Base-by-base conservation (phyloP, 2,888 invertebrate genomes). In the Drosophila gaucha region DNA sequence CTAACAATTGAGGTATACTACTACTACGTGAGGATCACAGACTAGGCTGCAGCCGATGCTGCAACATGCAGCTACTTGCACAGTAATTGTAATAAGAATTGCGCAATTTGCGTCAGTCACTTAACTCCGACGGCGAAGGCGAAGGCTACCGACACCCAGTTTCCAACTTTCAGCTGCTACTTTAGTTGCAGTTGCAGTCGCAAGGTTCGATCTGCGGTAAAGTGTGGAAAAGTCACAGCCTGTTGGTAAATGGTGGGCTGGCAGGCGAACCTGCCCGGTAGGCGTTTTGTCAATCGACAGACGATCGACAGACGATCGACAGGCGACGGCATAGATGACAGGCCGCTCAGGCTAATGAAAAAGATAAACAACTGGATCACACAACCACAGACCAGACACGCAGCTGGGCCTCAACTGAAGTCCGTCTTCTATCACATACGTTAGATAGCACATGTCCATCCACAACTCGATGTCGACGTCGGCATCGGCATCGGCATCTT, bases 41-140 rank as follows among this genome's bases (percentile, higher is more conserved):
- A 41, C 46, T 26, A 12, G 35, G 36, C 36, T 36, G 62, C 24
- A 55, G 50, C 60, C 54, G 43, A 33, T 41, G 28, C 30, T 30
- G 36, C 68, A 66, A 43, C 49, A 33, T 30, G 56, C 50, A 67
- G 62, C 74, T 77, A 66, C 72, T 80, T 75, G 68, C 62, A 66
- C 66, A 74, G 85, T 82, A 84, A 82, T 82, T 82, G 82, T 82
- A 84, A 74, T 82, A 82, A 84, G 85, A 80, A 82, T 82, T 82
- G 85, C 79, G 82, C 82, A 82, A 84, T 82, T 82, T 82, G 78
- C 82, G 85, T 85, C 82, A 82, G 85, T 80, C 82, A 80, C 73
- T 80, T 80, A 74, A 67, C 75, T 71, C 52, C 38, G 31, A 57
- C 43, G 54, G 55, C 50, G 31, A 35, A 41, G 55, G 59, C 59